A percentile compares a stretch with the other conserved stretches of the same genome.
These are phyloP conservation scores for Anthopleura sola DNA, from an alignment of 64 coral and sea anemone genomes.

Conservation along the genomic window DNA sequence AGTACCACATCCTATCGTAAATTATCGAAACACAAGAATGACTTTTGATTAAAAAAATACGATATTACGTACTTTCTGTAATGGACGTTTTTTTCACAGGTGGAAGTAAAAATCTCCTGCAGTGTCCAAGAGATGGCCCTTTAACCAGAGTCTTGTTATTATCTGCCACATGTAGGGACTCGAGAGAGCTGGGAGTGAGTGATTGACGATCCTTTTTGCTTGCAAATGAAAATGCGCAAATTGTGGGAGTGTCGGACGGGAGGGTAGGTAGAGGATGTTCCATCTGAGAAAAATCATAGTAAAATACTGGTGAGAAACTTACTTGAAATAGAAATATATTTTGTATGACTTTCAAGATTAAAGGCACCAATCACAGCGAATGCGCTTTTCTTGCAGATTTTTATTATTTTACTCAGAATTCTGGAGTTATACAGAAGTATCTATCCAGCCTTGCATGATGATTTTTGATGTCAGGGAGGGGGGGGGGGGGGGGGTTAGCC, in stretches of 20 bases:
- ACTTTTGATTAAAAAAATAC: too few species aligned
- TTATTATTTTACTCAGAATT: too few species aligned
- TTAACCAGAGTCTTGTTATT: slow-evolving; percentile 52
- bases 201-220: slow-evolving; percentile 25
- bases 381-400: too few species aligned
- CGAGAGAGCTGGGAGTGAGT: slow-evolving; percentile 54
- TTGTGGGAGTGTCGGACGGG: neutral
- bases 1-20: too few species aligned
- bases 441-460: too few species aligned
- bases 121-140: slow-evolving; percentile 17
- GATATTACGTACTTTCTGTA: slow-evolving; percentile 17
- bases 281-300: neutral
- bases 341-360: too few species aligned
- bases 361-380: too few species aligned
- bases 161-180: slow-evolving; percentile 54
- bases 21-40: too few species aligned
- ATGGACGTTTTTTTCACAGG: slow-evolving; percentile 24
- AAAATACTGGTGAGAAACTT: neutral
- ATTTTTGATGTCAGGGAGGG: too few species aligned
- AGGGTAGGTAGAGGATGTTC: slow-evolving; percentile 5
- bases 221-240: neutral
- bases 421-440: too few species aligned
- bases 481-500: too few species aligned
- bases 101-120: slow-evolving; percentile 60
- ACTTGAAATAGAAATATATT: neutral